These are phyloP conservation scores for Panulirus ornatus DNA, from an alignment of 1,140 invertebrate genomes.

Conservation along the genomic window DNA sequence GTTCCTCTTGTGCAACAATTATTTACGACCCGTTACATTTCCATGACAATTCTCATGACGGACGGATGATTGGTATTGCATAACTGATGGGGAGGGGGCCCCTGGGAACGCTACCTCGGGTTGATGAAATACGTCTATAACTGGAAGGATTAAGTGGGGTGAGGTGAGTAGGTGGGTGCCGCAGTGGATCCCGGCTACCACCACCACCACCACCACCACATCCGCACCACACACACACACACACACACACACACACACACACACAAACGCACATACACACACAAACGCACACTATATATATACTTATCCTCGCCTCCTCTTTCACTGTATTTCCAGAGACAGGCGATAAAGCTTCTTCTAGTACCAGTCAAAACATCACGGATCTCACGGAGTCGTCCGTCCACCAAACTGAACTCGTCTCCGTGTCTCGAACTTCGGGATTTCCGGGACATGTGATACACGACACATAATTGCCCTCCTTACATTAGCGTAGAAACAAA, in stretches of 20 bases:
- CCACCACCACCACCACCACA: not conserved
- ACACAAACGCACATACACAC: too few relatives aligned
- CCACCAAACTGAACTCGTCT: too few relatives aligned
- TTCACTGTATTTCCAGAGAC: not conserved
- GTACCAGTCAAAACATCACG: not conserved
- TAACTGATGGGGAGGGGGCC: not conserved
- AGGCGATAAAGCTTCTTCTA: not conserved
- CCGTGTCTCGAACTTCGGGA: too few relatives aligned
- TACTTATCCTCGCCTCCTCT: not conserved
- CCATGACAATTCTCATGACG: too few relatives aligned
- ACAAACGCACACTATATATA: not conserved
- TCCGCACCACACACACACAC: not conserved
- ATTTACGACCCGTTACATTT: too few relatives aligned
- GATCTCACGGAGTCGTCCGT: too few relatives aligned
- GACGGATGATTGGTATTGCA: not conserved
- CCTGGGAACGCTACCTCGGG: too few relatives aligned
- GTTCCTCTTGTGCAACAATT: too few relatives aligned
- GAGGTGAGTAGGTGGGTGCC: not conserved
- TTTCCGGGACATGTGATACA: too few relatives aligned
- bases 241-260: too few relatives aligned
- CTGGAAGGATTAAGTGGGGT: not conserved
- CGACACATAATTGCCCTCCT: conserved; percentile 31
- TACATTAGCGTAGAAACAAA: conserved; percentile 25
- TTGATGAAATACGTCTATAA: not conserved
- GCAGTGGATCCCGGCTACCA: not conserved